phyloP scores from a whole-genome alignment of 2,113 vertebrate species.

The Ammospiza caudacuta region DNA sequence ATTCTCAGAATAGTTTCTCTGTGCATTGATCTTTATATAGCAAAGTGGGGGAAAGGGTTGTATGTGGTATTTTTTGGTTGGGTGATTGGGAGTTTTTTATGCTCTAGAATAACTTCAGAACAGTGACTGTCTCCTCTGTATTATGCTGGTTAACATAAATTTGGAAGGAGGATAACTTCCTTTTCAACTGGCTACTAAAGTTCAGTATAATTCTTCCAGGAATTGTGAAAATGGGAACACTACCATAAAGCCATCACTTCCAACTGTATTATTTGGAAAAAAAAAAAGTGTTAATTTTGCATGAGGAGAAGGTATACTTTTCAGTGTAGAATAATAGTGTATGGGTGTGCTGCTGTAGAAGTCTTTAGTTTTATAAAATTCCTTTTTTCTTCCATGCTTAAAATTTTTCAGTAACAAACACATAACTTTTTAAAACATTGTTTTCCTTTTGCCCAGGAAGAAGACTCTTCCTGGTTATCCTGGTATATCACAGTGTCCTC shows the following conservation, averaged over 20 bases:
- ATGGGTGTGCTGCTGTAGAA: neutral
- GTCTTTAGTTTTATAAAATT: neutral
- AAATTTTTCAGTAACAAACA: neutral
- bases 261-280: neutral
- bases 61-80: neutral
- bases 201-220: neutral
- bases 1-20: neutral
- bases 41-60: neutral
- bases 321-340: neutral
- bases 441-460: neutral
- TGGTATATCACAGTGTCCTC: neutral
- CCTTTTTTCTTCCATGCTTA: neutral
- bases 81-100: neutral
- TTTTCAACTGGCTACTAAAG: neutral
- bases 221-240: neutral
- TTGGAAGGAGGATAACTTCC: neutral
- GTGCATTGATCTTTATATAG: neutral
- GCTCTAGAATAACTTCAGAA: neutral
- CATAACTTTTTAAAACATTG: neutral
- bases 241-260: neutral
- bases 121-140: neutral
- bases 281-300: neutral
- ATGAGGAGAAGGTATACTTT: neutral
- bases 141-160: neutral
- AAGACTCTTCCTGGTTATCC: neutral